Conservation (phyloP, 2,888 invertebrate species). For the Trachelus stipa region DNA sequence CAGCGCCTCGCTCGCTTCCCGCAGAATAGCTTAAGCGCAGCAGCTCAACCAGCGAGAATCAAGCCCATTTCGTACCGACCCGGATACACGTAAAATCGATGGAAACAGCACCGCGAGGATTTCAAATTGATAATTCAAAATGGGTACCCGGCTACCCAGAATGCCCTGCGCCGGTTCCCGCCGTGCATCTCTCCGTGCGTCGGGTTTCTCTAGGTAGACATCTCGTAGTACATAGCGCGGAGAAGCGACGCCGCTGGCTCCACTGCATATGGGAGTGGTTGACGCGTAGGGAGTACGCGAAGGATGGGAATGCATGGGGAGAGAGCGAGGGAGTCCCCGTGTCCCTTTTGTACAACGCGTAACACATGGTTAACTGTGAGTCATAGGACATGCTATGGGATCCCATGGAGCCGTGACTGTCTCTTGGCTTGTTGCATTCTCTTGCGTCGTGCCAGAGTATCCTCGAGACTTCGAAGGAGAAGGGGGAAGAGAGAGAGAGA, state of each 20-base stretch:
- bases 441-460: not conserved
- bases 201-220: not conserved
- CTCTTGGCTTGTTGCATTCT: not conserved
- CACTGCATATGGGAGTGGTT: not conserved
- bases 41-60: not conserved
- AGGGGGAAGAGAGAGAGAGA: no score
- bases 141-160: not conserved
- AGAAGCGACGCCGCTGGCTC: not conserved
- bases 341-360: not conserved
- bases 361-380: not conserved
- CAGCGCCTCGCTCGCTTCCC: conserved; percentile 28
- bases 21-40: not conserved
- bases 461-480: not conserved
- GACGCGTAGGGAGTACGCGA: not conserved
- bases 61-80: not conserved
- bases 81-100: not conserved
- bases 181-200: no score
- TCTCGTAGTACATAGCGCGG: not conserved
- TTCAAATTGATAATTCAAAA: not conserved
- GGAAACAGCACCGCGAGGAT: not conserved
- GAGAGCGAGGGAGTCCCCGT: not conserved
- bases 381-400: not conserved
- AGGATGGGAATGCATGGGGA: no score
- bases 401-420: not conserved
- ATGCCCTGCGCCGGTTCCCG: not conserved